A percentile compares a stretch with the other conserved stretches of the same genome.
Evolutionary conservation across 2,113 vertebrate species (phyloP).

Genomic region (Pygoscelis antarcticus): DNA sequence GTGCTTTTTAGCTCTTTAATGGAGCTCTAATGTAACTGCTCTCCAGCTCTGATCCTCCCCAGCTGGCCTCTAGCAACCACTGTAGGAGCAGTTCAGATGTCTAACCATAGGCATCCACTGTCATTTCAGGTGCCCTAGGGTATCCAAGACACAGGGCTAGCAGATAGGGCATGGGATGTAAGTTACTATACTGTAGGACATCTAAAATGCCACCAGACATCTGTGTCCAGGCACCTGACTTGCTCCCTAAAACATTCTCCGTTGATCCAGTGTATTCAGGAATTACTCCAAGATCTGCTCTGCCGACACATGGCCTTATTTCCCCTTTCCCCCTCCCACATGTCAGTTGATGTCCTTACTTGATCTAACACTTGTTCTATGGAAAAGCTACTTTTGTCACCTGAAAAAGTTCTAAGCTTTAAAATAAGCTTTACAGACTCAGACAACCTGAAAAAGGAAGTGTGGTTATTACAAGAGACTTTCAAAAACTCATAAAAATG

Average conservation of each 20-base stretch:
- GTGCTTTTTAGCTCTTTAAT: background rate
- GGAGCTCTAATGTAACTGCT: background rate
- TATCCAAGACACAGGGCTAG: background rate
- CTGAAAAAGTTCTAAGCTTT: background rate
- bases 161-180: fast-evolving
- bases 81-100: background rate
- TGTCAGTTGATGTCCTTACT: background rate
- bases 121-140: background rate
- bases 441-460: background rate
- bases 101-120: background rate
- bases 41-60: background rate
- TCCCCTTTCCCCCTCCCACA: background rate
- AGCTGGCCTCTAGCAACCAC: background rate
- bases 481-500: background rate
- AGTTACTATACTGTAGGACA: too few relatives aligned
- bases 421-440: background rate
- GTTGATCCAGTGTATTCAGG: background rate
- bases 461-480: background rate
- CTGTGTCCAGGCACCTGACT: background rate
- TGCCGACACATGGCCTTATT: background rate
- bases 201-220: background rate
- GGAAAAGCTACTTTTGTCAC: background rate
- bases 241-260: background rate
- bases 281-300: background rate
- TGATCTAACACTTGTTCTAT: background rate